Base-by-base conservation (phyloP, 2,113 vertebrate genomes). In the Prunella himalayana region DNA sequence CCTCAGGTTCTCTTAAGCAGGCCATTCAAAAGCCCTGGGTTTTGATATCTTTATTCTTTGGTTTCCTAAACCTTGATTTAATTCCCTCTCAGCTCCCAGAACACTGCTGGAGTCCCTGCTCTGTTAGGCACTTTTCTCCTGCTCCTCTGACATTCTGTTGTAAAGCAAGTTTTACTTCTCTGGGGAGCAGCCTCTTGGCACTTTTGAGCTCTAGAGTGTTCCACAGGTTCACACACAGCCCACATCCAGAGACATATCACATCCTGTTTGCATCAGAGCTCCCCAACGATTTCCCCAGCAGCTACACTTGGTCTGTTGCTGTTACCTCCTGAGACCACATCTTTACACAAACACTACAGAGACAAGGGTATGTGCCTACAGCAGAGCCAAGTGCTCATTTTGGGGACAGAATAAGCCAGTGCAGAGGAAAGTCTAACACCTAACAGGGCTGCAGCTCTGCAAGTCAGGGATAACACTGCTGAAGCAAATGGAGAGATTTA, bases 221-320 rank as follows among this genome's bases (percentile, higher is more conserved):
- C 73, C 91, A 60, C 3, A 1, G 82, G 76, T 61, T 95, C 69
- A 49, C n/a, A 88, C 64, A 64, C 72, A 86, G 60, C 80, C 64
- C 83, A 57, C 82, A 86, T 95, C 91, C 93, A 95, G 86, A 94
- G 64, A 60, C 50, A 13, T 28, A 72, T 61, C 42, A 72, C 78
- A 83, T 96, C 92, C 90, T 95, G 60, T 83, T 94, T 80, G 79
- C 79, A 90, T 70, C 76, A 90, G 27, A 95, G 39, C 73, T 95
- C 79, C 94, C 73, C 93, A 90, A 7, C 12, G 2, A 80, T 82
- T 85, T 93, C 91, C 80, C 51, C 83, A 86, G 84, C 71, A 73
- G 27, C 85, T 42, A 18, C 18, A 31, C 14, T 77, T 31, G 28
- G 8, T 66, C 66, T 93, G 9, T 12, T 30, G 75, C 68, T 78